Evolutionary conservation across 2,113 vertebrate species (phyloP).

Genomic region (Plestiodon gilberti): DNA sequence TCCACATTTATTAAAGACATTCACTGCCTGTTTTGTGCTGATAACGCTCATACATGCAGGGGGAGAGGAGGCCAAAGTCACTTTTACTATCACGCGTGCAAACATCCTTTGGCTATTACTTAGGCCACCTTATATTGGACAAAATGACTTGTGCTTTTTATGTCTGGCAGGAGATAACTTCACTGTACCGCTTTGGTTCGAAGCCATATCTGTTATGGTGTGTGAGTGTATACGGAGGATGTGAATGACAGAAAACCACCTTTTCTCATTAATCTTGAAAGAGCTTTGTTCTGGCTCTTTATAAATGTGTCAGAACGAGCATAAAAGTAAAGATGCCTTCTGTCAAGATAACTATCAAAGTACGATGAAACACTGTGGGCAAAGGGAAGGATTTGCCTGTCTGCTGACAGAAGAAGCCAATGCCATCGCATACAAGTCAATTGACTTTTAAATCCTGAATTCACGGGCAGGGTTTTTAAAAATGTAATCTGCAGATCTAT

Average conservation of each 20-base stretch:
- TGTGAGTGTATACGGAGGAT: not conserved
- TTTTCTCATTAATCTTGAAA: conserved; percentile 50
- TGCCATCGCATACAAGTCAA: not conserved
- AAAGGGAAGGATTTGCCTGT: conserved; percentile 21
- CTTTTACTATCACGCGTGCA: not conserved
- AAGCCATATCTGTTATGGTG: not conserved
- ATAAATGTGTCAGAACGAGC: conserved; percentile 27
- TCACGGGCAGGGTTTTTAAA: conserved; percentile 38
- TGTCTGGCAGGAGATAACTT: not conserved
- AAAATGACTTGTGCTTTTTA: not conserved
- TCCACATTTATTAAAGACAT: not conserved
- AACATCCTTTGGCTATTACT: not conserved
- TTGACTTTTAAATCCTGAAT: conserved; percentile 46
- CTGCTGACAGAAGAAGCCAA: conserved; percentile 30
- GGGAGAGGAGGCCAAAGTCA: not conserved
- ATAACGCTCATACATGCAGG: not conserved
- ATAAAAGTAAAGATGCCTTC: conserved; percentile 48
- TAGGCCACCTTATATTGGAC: not conserved
- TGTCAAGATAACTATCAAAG: conserved; percentile 35
- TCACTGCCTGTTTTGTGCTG: not conserved
- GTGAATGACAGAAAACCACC: conserved; percentile 2
- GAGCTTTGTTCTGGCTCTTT: conserved; percentile 32
- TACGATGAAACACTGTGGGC: conserved; percentile 11
- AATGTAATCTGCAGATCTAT: conserved; percentile 14
- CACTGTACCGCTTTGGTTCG: conserved; percentile 14